Percentiles rank a stretch among this genome's conserved stretches.
phyloP scores from a whole-genome alignment of 2,113 vertebrate species.

The Pogona vitticeps region DNA sequence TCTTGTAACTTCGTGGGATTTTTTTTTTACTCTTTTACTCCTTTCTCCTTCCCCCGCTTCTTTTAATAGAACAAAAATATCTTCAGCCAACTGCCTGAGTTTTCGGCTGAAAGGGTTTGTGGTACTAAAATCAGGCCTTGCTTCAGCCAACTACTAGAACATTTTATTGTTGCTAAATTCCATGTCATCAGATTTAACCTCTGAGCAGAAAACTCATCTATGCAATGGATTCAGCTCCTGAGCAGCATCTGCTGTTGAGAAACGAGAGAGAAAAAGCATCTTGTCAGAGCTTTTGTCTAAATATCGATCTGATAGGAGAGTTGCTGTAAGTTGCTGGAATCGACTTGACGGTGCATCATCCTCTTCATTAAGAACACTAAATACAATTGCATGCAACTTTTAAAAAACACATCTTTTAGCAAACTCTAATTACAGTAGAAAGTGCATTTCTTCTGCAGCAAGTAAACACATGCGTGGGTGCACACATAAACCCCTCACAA shows the following conservation, averaged over 20 bases:
- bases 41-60: too few relatives aligned
- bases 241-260: background rate
- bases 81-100: too few relatives aligned
- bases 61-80: too few relatives aligned
- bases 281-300: background rate
- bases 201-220: background rate
- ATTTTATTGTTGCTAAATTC: background rate
- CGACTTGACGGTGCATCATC: background rate
- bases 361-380: background rate
- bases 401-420: rapidly evolving
- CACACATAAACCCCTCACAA: background rate
- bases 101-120: too few relatives aligned
- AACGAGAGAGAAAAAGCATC: background rate
- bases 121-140: too few relatives aligned
- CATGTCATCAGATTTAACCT: background rate
- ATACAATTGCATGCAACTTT: background rate
- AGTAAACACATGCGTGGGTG: too few relatives aligned
- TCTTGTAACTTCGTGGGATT: too few relatives aligned
- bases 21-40: too few relatives aligned
- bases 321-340: background rate
- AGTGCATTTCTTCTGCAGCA: background rate
- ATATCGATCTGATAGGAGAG: background rate
- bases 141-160: too few relatives aligned
- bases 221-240: background rate
- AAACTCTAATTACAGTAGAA: background rate